Evolutionary conservation across 92 coral and sea anemone species (phyloP).

Genomic region (Nematostella vectensis): DNA sequence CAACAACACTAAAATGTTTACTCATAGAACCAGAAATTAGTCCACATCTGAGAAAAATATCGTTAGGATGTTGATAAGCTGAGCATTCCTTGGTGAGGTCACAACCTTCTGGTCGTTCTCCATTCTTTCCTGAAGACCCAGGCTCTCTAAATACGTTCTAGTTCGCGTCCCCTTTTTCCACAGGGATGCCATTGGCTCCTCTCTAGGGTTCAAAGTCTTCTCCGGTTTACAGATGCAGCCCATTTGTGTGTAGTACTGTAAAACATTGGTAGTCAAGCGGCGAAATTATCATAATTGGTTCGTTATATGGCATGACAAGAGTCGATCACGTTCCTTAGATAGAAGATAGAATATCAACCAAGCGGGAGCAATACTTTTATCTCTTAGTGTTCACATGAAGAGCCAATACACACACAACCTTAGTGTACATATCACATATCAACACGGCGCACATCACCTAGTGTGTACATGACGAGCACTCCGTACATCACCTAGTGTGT

Average conservation of each 20-base stretch:
- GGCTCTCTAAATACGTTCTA: slow-evolving; percentile 52
- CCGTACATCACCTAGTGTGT: too few species aligned
- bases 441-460: too few species aligned
- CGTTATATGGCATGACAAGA: background rate
- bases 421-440: too few species aligned
- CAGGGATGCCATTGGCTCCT: slow-evolving; percentile 52
- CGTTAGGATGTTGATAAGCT: slow-evolving; percentile 60
- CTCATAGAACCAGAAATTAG: too few species aligned
- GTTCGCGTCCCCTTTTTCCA: slow-evolving; percentile 63
- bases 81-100: slow-evolving; percentile 51
- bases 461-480: too few species aligned
- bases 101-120: slow-evolving; percentile 44
- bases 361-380: too few species aligned
- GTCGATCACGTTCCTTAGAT: background rate
- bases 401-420: too few species aligned
- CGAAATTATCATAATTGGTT: background rate
- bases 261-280: background rate
- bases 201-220: slow-evolving; percentile 59
- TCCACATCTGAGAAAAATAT: slow-evolving; percentile 51
- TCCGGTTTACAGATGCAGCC: slow-evolving; percentile 64
- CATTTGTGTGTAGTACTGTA: slow-evolving; percentile 77
- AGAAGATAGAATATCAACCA: too few species aligned
- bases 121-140: slow-evolving; percentile 46
- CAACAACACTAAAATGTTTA: too few species aligned
- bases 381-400: too few species aligned